Conservation (phyloP, 2,888 invertebrate genomes). For the Cylloceria caligata region DNA sequence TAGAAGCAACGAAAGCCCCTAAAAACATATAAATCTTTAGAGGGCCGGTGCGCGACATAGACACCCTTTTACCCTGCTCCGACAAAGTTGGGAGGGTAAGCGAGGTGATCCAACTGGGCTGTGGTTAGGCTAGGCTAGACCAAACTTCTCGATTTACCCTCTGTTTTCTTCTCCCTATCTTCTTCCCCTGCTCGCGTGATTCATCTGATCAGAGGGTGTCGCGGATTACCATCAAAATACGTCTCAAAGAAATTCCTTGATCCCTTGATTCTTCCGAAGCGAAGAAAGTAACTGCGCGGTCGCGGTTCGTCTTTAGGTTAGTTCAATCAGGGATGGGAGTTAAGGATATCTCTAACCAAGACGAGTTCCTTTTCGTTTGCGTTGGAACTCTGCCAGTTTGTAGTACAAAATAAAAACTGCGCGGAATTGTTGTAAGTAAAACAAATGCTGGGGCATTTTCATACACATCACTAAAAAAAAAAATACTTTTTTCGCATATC, state of each 20-base stretch:
- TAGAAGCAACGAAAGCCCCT: slow-evolving; percentile 6
- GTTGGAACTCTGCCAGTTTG: too few species aligned
- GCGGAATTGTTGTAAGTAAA: too few species aligned
- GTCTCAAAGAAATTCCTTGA: slow-evolving; percentile 77
- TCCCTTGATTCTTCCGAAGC: slow-evolving; percentile 74
- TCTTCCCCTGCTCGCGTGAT: slow-evolving; percentile 60
- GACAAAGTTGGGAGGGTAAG: slow-evolving; percentile 57
- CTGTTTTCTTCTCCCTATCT: slow-evolving; percentile 33
- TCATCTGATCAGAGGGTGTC: slow-evolving; percentile 68
- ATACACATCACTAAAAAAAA: too few species aligned
- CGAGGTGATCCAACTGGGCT: slow-evolving; percentile 45
- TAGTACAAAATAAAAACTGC: too few species aligned
- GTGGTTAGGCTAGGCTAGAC: slow-evolving; percentile 47
- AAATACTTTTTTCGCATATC: too few species aligned
- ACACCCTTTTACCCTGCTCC: slow-evolving; percentile 47
- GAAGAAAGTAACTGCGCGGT: slow-evolving; percentile 38
- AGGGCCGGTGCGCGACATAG: slow-evolving; percentile 18
- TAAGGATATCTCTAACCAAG: slow-evolving; percentile 23
- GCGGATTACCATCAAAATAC: slow-evolving; percentile 82
- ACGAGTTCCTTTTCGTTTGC: too few species aligned
- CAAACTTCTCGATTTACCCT: slow-evolving; percentile 60
- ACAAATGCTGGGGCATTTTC: too few species aligned
- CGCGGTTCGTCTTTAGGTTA: slow-evolving; percentile 31
- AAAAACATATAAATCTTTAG: slow-evolving; percentile 55
- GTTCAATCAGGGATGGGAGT: slow-evolving; percentile 21